These are phyloP conservation scores for Steinernema khuongi DNA, from an alignment of 1,140 invertebrate species.

Conservation along the genomic window DNA sequence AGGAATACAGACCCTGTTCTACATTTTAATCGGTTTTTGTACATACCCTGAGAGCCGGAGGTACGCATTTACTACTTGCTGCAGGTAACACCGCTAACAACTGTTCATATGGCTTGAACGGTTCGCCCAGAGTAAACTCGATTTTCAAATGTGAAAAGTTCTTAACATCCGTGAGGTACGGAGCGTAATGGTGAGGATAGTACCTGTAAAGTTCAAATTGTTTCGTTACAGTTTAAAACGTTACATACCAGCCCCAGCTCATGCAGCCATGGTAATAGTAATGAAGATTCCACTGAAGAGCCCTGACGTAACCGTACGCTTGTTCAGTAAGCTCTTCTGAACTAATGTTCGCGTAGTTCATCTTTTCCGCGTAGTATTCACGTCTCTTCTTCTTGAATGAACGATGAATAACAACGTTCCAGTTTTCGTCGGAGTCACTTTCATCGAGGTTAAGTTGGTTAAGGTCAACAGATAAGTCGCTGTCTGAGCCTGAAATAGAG, in stretches of 20 bases:
- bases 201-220: conserved; percentile 53
- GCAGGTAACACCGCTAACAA: conserved; percentile 83
- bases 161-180: conserved; percentile 85
- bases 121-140: conserved; percentile 74
- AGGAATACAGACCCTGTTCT: no score
- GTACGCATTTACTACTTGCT: conserved; percentile 71
- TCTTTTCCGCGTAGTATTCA: conserved; percentile 84
- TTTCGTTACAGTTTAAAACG: not conserved
- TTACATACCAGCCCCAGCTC: conserved; percentile 86
- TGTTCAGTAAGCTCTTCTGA: conserved; percentile 74
- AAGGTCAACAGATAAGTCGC: not conserved
- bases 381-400: conserved; percentile 81
- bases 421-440: conserved; percentile 18
- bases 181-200: conserved; percentile 91
- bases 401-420: conserved; percentile 59
- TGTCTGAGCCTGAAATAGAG: not conserved
- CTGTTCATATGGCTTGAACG: conserved; percentile 91
- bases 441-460: conserved; percentile 17
- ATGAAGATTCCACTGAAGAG: conserved; percentile 89
- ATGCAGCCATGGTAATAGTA: conserved; percentile 94
- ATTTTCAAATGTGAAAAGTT: conserved; percentile 67
- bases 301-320: conserved; percentile 78
- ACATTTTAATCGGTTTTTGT: no score
- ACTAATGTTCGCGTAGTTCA: conserved; percentile 71
- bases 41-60: conserved; percentile 69